phyloP scores from a whole-genome alignment of 2,888 invertebrate genomes.

The Ferrisia virgata region DNA sequence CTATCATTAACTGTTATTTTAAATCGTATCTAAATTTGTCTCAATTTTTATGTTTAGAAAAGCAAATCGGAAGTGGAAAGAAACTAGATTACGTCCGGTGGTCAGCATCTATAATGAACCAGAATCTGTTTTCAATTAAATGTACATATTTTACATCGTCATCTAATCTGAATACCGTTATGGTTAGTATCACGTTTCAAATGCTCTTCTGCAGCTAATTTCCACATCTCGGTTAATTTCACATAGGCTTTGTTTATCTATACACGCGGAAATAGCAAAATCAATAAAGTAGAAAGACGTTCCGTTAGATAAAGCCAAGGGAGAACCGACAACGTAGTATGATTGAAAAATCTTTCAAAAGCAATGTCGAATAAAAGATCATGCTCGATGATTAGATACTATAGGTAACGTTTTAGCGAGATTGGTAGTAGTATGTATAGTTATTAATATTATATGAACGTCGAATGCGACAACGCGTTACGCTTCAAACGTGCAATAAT shows the following conservation, averaged over 20 bases:
- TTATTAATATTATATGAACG: conserved; percentile 13
- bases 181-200: conserved; percentile 4
- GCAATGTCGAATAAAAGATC: neutral
- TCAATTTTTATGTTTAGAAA: neutral
- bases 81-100: neutral
- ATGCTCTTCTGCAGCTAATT: neutral
- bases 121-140: neutral
- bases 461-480: neutral
- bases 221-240: conserved; percentile 28
- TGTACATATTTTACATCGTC: conserved; percentile 22
- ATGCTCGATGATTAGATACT: conserved; percentile 4
- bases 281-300: conserved; percentile 19
- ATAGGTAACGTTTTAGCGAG: neutral
- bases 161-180: conserved; percentile 24
- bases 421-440: neutral
- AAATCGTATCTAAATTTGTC: too few relatives aligned
- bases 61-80: neutral
- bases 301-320: neutral
- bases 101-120: neutral
- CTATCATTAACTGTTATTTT: too few relatives aligned
- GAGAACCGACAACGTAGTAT: neutral
- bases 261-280: conserved; percentile 19
- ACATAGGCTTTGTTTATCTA: conserved; percentile 5
- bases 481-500: conserved; percentile 2
- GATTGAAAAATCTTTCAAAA: neutral